A percentile compares a stretch with the other conserved stretches of the same genome.
phyloP scores from a whole-genome alignment of 1,140 invertebrate genomes.

The Homalodisca vitripennis region DNA sequence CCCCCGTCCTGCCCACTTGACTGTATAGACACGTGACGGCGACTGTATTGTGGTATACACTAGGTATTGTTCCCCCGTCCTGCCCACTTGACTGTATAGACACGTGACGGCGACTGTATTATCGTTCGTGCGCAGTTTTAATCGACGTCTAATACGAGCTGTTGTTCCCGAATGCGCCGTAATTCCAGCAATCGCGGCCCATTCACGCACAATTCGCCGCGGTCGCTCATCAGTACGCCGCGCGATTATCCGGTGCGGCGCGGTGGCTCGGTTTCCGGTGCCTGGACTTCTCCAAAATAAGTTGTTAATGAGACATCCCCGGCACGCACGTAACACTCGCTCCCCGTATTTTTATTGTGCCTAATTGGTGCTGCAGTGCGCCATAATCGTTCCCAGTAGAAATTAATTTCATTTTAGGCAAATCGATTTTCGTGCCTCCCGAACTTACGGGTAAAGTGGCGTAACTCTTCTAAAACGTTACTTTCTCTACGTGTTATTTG shows the following conservation, averaged over 20 bases:
- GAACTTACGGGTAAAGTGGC: no score
- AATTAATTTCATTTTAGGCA: not conserved
- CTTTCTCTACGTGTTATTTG: no score
- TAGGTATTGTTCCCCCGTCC: no score
- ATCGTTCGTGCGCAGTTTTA: not conserved
- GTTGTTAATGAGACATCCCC: not conserved
- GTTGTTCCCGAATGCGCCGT: not conserved
- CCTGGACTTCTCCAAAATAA: slow-evolving; percentile 10
- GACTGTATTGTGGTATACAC: no score
- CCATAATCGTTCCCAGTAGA: not conserved
- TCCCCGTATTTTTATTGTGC: no score
- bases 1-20: no score
- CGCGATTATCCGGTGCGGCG: not conserved
- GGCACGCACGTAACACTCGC: not conserved
- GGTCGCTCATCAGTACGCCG: not conserved
- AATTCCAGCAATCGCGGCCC: slow-evolving; percentile 14
- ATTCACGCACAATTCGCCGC: not conserved
- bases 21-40: no score
- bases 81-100: no score
- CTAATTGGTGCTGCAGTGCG: not conserved
- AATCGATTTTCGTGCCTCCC: no score
- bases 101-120: no score
- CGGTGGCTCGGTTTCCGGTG: no score
- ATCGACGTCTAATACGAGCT: slow-evolving; percentile 6
- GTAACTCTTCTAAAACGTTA: no score